Evolutionary conservation across 37 sponge, comb jelly and placozoan species (phyloP).

Genomic region (Beroe forskalii): DNA sequence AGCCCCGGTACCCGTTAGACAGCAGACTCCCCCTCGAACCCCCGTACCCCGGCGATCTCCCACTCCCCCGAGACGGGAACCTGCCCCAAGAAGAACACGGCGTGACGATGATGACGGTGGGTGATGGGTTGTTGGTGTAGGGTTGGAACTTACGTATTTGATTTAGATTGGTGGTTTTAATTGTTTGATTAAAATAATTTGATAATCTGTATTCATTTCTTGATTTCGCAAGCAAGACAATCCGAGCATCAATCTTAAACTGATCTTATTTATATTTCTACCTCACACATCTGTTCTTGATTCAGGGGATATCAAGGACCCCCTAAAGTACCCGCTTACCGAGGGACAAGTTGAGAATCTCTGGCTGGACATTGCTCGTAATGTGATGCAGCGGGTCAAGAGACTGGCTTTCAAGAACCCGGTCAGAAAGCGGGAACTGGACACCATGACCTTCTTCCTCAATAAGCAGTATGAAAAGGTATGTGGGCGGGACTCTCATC

Average conservation of each 20-base stretch:
- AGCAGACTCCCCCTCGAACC: neutral
- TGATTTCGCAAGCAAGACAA: too few species aligned
- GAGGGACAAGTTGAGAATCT: constrained; percentile 34
- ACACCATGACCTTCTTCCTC: constrained; percentile 41
- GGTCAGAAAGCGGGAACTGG: constrained; percentile 32
- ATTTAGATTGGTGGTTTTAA: too few species aligned
- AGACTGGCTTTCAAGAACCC: constrained; percentile 44
- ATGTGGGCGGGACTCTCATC: too few species aligned
- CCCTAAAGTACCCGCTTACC: constrained; percentile 6
- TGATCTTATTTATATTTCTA: too few species aligned
- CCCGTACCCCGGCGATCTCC: neutral
- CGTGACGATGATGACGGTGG: too few species aligned
- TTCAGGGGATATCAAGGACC: constrained; percentile 49
- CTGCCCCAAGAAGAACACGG: too few species aligned
- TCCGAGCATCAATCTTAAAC: too few species aligned
- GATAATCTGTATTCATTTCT: too few species aligned
- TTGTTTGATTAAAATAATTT: too few species aligned
- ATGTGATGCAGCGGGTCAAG: constrained; percentile 62
- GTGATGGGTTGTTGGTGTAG: too few species aligned
- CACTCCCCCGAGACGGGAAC: neutral
- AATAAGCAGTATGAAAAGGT: constrained; percentile 49
- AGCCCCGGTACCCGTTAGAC: neutral
- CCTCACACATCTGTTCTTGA: too few species aligned
- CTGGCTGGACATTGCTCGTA: constrained; percentile 52
- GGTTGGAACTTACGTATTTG: too few species aligned